These are phyloP conservation scores for Halichoerus grypus DNA, from an alignment of 2,113 vertebrate genomes.

Conservation along the genomic window DNA sequence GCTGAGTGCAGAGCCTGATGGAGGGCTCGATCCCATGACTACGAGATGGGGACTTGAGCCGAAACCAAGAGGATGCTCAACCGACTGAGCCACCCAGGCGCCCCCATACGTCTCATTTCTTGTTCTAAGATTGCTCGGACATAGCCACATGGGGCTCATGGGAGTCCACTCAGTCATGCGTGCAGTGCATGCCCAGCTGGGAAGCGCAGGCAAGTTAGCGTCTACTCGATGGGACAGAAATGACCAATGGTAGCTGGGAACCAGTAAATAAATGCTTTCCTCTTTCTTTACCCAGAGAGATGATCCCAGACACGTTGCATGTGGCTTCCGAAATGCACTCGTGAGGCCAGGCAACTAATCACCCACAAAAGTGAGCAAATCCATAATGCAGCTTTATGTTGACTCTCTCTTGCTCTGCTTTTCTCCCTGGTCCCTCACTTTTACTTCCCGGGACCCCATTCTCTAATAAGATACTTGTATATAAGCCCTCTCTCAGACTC, in stretches of 20 bases:
- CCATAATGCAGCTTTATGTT: neutral
- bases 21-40: neutral
- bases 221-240: neutral
- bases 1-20: fast-evolving
- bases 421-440: neutral
- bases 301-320: neutral
- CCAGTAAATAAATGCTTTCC: too few species aligned
- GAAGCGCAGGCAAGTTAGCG: neutral
- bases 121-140: neutral
- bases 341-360: neutral
- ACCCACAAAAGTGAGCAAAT: neutral
- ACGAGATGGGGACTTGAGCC: neutral
- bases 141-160: fast-evolving
- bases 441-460: neutral
- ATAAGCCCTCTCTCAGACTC: neutral
- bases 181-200: neutral
- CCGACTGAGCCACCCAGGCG: neutral
- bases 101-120: neutral
- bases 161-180: neutral
- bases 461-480: neutral
- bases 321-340: neutral
- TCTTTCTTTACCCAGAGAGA: neutral
- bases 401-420: neutral
- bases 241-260: neutral
- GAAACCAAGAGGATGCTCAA: neutral